Base-by-base conservation (phyloP, 2,888 invertebrate genomes). In the Micoletzkya japonica region DNA sequence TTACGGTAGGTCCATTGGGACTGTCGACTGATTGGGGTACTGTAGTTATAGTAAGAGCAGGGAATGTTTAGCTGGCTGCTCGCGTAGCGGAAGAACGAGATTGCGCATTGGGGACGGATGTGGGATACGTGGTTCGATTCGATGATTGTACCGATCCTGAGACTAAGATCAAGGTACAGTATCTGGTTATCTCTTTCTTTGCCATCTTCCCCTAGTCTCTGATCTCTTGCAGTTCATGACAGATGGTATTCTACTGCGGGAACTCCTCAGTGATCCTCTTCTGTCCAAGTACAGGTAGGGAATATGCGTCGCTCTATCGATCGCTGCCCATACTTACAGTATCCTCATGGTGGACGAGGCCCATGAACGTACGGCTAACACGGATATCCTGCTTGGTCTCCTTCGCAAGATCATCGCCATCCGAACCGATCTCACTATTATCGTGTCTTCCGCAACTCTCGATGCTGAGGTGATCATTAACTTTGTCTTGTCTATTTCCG, bases 401-500 rank as follows among this genome's bases (percentile, higher is more conserved):
- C 86, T 98, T 68, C 94, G 95, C 86, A 97, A 96, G 88, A 74
- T 85, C 4, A 73, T 83, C 66, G 72, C 75, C 26, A 71, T 84
- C 20, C 76, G 85, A 6, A 75, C 71, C 10, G 85, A 85, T 73
- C 75, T 85, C n/a, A 70, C 82, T 6, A 75, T 85, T 17, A 80
- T 98, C 2, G 90, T 98, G 34, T 92, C 95, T 0, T 97, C 97
- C 0, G 97, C 97, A 0, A 97, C 97, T 0, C 90, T 96, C 82
- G 94, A 98, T 87, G 96, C 95, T 0, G 91, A 93, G 85, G 91
- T 92, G 77, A 30, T 28, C n/a, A 20, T 54, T 49, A 66, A 24
- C 32, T 1, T 39, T 34, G 30, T n/a, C 56, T 24, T 63, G 36
- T 32, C 60, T n/a, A 44, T 44, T 44, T 20, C 34, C 39, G 52